Percentiles rank a stretch among this genome's conserved stretches.
phyloP scores from a whole-genome alignment of 2,113 vertebrate genomes.

The Brienomyrus longianalis region DNA sequence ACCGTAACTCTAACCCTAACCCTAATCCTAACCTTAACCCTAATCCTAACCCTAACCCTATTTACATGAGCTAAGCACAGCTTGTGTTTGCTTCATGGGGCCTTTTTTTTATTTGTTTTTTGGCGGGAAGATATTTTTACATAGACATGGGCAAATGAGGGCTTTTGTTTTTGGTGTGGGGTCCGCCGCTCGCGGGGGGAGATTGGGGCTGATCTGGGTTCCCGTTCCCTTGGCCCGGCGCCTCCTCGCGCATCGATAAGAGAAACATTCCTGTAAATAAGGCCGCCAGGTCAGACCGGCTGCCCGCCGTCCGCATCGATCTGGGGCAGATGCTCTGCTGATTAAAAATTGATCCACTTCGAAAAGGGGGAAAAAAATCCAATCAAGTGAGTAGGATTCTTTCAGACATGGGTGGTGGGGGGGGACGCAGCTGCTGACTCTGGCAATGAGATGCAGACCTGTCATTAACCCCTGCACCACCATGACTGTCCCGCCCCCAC shows the following conservation, averaged over 20 bases:
- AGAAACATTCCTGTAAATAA: conserved; percentile 73
- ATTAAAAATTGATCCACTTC: conserved; percentile 90
- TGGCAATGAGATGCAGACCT: not conserved
- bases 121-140: not conserved
- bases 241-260: not conserved
- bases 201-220: not conserved
- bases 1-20: not conserved
- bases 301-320: conserved; percentile 63
- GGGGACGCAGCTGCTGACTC: conserved; percentile 61
- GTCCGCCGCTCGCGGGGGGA: not conserved
- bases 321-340: conserved; percentile 74
- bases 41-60: not conserved
- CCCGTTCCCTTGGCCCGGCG: not conserved
- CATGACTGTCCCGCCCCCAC: not conserved
- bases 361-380: conserved; percentile 57
- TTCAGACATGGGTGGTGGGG: conserved; percentile 53
- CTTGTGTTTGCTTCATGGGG: not conserved
- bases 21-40: not conserved
- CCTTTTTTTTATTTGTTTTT: not conserved
- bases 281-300: conserved; percentile 15
- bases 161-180: not conserved
- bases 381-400: conserved; percentile 83
- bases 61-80: not conserved
- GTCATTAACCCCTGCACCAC: not conserved
- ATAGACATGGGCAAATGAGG: not conserved